Percentiles rank a stretch among this genome's conserved stretches.
phyloP scores from a whole-genome alignment of 1,140 invertebrate genomes.

The Elysia chlorotica region DNA sequence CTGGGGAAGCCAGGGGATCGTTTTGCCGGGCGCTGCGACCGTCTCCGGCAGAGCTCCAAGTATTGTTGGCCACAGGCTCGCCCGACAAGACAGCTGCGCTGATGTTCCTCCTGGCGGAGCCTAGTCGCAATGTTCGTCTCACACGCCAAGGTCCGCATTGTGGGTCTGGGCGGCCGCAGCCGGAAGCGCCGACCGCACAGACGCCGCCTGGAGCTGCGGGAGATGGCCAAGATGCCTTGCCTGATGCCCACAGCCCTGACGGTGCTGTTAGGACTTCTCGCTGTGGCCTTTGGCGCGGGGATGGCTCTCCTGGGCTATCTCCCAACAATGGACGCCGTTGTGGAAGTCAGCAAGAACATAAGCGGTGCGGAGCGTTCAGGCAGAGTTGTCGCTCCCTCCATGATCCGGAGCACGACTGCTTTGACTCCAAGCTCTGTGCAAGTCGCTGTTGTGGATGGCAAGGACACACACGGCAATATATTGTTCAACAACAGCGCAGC shows the following conservation, averaged over 20 bases:
- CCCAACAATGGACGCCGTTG: constrained; percentile 5
- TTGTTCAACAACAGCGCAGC: too few species aligned
- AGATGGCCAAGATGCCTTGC: constrained; percentile 42
- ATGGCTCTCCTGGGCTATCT: constrained; percentile 29
- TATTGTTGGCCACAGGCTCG: neutral
- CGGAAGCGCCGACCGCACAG: constrained; percentile 15
- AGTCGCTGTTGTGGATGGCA: too few species aligned
- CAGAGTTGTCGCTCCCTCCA: too few species aligned
- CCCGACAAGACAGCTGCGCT: neutral
- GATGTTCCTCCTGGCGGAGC: neutral
- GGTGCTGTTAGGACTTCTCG: constrained; percentile 33
- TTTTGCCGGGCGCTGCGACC: neutral
- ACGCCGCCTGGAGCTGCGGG: constrained; percentile 31
- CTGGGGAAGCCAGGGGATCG: too few species aligned
- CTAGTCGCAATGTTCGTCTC: constrained; percentile 13
- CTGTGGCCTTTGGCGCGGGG: constrained; percentile 25
- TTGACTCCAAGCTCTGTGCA: too few species aligned
- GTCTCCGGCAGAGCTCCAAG: too few species aligned
- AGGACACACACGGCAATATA: too few species aligned
- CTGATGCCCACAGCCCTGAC: constrained; percentile 34
- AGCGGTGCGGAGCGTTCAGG: too few species aligned
- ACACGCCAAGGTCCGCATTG: constrained; percentile 17
- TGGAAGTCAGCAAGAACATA: too few species aligned
- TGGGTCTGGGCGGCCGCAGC: constrained; percentile 5
- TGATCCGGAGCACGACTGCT: too few species aligned